Evolutionary conservation across 2,888 invertebrate genomes (phyloP).

Genomic region (Coleophora deauratella): DNA sequence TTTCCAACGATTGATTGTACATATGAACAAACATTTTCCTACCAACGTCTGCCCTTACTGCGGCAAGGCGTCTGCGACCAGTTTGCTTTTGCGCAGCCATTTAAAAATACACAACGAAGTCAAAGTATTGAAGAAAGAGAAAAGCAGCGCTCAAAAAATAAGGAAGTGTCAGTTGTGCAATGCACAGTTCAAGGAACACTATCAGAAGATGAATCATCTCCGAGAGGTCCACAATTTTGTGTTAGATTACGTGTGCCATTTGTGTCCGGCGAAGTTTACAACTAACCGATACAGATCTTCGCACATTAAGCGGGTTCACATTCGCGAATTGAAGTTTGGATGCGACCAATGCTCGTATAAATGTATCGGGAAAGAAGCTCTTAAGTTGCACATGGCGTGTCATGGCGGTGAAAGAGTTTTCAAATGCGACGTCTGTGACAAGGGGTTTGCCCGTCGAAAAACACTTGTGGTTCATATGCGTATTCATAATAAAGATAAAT

Average conservation of each 20-base stretch:
- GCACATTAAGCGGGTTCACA: background rate
- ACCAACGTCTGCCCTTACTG: conserved; percentile 13
- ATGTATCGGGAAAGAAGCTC: background rate
- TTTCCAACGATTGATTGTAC: background rate
- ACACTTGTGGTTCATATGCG: conserved; percentile 1
- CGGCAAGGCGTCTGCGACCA: background rate
- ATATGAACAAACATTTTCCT: conserved; percentile 30
- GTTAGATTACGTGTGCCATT: background rate
- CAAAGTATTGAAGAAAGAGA: too few relatives aligned
- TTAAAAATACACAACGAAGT: too few relatives aligned
- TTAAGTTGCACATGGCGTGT: background rate
- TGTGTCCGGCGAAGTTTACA: background rate
- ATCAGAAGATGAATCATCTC: background rate
- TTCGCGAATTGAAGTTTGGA: background rate
- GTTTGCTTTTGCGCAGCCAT: too few relatives aligned
- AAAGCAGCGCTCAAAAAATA: too few relatives aligned
- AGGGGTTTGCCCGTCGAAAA: background rate
- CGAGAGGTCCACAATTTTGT: background rate
- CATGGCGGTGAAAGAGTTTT: background rate
- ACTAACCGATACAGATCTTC: background rate
- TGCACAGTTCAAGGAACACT: too few relatives aligned
- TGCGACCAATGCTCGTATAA: background rate
- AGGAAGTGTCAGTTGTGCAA: too few relatives aligned
- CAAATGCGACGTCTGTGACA: background rate
- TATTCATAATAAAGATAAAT: conserved; percentile 8